Evolutionary conservation across 2,888 invertebrate species (phyloP).

Genomic region (Drosophila siamana): DNA sequence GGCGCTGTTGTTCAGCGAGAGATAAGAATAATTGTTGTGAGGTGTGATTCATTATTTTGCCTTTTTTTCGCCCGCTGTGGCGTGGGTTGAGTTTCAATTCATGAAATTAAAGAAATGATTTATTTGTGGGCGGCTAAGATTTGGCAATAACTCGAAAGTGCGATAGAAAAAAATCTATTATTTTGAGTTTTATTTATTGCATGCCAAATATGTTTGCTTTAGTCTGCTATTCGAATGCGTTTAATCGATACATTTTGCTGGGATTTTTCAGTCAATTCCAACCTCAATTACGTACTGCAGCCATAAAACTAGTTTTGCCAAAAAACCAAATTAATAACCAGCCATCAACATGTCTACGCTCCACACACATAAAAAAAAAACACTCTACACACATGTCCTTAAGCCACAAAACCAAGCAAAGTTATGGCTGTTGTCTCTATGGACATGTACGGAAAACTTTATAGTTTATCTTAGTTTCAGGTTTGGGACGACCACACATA

Average conservation of each 20-base stretch:
- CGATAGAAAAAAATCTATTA: no score
- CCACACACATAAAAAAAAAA: no score
- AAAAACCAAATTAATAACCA: conserved; percentile 5
- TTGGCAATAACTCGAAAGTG: no score
- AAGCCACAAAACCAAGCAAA: conserved; percentile 7
- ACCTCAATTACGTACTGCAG: neutral
- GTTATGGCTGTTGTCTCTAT: conserved; percentile 10
- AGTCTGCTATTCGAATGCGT: neutral
- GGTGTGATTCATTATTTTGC: conserved; percentile 9
- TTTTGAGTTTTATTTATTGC: neutral
- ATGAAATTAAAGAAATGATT: neutral
- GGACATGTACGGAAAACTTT: conserved; percentile 10
- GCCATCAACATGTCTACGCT: neutral
- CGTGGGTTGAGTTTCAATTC: neutral
- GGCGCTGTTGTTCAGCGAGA: conserved; percentile 11
- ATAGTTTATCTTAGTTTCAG: conserved; percentile 14
- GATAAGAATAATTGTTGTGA: conserved; percentile 2
- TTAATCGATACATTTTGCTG: neutral
- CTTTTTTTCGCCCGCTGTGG: neutral
- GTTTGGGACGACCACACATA: conserved; percentile 28
- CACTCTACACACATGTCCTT: neutral
- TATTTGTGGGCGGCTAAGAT: no score
- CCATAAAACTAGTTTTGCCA: neutral
- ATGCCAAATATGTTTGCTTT: neutral
- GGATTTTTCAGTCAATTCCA: neutral